Conservation (phyloP, 2,888 invertebrate species). For the Perizoma flavofasciatum region DNA sequence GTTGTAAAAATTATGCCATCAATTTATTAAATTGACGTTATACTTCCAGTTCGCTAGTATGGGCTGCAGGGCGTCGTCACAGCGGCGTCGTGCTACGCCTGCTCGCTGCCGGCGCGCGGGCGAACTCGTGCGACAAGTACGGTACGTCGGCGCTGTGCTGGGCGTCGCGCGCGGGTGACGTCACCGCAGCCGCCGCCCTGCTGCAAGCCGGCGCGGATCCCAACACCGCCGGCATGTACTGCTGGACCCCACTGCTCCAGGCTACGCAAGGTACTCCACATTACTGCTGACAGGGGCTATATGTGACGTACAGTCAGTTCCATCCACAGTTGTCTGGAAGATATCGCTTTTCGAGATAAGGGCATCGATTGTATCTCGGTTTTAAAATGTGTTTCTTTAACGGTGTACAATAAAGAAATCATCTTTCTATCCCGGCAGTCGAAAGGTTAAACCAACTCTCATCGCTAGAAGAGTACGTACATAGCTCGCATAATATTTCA, state of each 20-base stretch:
- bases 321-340: no score
- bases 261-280: slow-evolving; percentile 85
- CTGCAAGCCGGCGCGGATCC: slow-evolving; percentile 94
- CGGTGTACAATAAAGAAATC: no score
- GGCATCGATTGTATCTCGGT: no score
- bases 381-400: no score
- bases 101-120: slow-evolving; percentile 94
- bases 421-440: no score
- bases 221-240: slow-evolving; percentile 98
- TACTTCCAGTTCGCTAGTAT: slow-evolving; percentile 89
- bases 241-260: slow-evolving; percentile 96
- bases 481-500: no score
- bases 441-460: no score
- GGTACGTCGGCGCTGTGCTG: slow-evolving; percentile 98
- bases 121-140: slow-evolving; percentile 98
- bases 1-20: no score
- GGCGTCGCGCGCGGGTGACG: slow-evolving; percentile 96
- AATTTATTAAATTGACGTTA: neutral
- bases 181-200: slow-evolving; percentile 91
- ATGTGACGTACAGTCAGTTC: no score
- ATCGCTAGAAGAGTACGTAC: no score
- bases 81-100: slow-evolving; percentile 92
- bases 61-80: slow-evolving; percentile 97
- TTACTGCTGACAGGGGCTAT: no score
- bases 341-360: no score